Percentiles rank a stretch among this genome's conserved stretches.
phyloP scores from a whole-genome alignment of 92 coral and sea anemone genomes.

The Galaxea fascicularis region DNA sequence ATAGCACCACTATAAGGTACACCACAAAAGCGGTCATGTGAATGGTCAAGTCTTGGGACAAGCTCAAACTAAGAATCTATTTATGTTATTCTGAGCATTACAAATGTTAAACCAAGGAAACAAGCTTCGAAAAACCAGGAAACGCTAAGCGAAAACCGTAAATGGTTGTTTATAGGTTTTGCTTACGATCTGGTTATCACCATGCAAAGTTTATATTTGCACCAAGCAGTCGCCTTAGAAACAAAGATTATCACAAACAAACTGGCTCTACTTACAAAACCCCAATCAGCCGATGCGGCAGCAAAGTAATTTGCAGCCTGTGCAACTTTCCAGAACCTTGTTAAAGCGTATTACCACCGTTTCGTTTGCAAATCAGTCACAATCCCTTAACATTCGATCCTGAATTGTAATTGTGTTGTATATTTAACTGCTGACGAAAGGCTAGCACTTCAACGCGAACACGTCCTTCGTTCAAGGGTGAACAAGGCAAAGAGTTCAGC shows the following conservation, averaged over 20 bases:
- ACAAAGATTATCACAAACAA: conserved; percentile 12
- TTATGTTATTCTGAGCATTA: too few relatives aligned
- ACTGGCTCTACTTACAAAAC: not conserved
- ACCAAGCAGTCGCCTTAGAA: conserved; percentile 3
- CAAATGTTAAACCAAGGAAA: not conserved
- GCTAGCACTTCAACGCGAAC: not conserved
- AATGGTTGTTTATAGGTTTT: too few relatives aligned
- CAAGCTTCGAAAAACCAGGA: not conserved
- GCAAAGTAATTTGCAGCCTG: not conserved
- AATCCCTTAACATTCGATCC: not conserved
- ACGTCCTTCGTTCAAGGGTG: not conserved
- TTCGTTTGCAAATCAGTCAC: not conserved
- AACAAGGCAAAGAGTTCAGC: not conserved
- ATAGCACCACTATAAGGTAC: not conserved
- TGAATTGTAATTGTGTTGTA: too few relatives aligned
- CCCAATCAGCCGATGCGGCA: not conserved
- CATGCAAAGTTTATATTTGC: not conserved
- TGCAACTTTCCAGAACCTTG: not conserved
- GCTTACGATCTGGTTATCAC: not conserved
- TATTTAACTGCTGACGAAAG: too few relatives aligned
- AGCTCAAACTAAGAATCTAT: too few relatives aligned
- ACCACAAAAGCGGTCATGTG: not conserved
- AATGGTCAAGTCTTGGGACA: not conserved
- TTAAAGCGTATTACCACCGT: not conserved
- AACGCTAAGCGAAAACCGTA: too few relatives aligned